These are phyloP conservation scores for Tribolium castaneum DNA, from an alignment of 1,140 invertebrate genomes.

Conservation along the genomic window DNA sequence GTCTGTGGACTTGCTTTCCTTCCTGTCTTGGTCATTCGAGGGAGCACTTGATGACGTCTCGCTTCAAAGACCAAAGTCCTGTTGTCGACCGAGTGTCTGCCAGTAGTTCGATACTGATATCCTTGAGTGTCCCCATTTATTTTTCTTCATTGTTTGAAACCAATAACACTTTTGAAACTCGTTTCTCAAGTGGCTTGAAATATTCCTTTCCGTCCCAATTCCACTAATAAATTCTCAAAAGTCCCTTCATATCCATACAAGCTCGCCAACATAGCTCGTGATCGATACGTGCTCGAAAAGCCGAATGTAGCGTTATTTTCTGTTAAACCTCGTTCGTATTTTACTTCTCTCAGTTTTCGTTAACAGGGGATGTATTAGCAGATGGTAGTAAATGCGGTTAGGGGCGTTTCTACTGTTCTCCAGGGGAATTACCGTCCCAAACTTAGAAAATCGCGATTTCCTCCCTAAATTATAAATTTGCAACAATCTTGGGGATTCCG, in stretches of 20 bases:
- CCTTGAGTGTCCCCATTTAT: neutral
- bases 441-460: conserved; percentile 37
- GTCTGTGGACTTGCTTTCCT: neutral
- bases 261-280: neutral
- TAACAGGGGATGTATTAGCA: conserved; percentile 42
- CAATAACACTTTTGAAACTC: neutral
- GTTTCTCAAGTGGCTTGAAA: neutral
- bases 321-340: conserved; percentile 29
- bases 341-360: conserved; percentile 39
- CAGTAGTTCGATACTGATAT: neutral
- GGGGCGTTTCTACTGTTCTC: conserved; percentile 34
- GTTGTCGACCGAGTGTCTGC: neutral
- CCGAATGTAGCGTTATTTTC: conserved; percentile 7
- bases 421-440: conserved; percentile 36
- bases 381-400: conserved; percentile 41
- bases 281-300: conserved; percentile 18
- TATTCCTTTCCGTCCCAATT: neutral
- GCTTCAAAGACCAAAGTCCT: neutral
- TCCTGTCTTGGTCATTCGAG: neutral
- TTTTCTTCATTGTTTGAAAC: neutral
- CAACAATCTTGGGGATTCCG: conserved; percentile 22
- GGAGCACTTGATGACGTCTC: neutral
- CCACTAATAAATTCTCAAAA: neutral
- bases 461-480: conserved; percentile 33
- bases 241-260: neutral